Percentiles rank a stretch among this genome's conserved stretches.
Evolutionary conservation across 2,888 invertebrate species (phyloP).

Genomic region (Nemurella pictetii): DNA sequence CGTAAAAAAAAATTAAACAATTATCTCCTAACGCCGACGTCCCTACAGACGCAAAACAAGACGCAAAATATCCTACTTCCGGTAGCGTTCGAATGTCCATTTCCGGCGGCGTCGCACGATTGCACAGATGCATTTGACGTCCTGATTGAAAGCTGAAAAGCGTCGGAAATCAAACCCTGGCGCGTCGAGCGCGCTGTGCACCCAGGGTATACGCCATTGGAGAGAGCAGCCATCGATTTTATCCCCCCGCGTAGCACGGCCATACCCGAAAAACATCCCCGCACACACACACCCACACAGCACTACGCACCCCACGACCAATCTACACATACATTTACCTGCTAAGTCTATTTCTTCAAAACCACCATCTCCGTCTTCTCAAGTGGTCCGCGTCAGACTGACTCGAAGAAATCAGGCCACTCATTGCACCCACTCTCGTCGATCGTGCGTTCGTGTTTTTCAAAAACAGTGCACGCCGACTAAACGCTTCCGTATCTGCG

Average conservation of each 20-base stretch:
- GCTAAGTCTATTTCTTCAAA: neutral
- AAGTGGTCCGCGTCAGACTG: neutral
- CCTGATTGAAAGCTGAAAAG: neutral
- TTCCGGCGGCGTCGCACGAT: neutral
- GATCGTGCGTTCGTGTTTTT: neutral
- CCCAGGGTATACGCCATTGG: neutral
- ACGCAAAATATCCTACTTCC: neutral
- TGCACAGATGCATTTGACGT: neutral
- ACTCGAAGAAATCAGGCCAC: neutral
- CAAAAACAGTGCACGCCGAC: neutral
- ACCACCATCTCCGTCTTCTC: neutral
- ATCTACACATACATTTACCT: neutral
- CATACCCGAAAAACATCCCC: neutral
- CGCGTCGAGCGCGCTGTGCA: neutral
- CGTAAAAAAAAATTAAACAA: neutral
- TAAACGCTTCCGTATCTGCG: neutral
- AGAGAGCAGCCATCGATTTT: neutral
- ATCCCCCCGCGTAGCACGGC: neutral
- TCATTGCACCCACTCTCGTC: neutral
- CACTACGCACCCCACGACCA: too few species aligned
- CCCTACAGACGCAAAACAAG: neutral
- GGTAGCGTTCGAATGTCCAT: neutral
- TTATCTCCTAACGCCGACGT: neutral
- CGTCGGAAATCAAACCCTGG: neutral
- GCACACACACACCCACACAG: neutral